Evolutionary conservation across 1,140 invertebrate species (phyloP).

Genomic region (Drosophila burlai): DNA sequence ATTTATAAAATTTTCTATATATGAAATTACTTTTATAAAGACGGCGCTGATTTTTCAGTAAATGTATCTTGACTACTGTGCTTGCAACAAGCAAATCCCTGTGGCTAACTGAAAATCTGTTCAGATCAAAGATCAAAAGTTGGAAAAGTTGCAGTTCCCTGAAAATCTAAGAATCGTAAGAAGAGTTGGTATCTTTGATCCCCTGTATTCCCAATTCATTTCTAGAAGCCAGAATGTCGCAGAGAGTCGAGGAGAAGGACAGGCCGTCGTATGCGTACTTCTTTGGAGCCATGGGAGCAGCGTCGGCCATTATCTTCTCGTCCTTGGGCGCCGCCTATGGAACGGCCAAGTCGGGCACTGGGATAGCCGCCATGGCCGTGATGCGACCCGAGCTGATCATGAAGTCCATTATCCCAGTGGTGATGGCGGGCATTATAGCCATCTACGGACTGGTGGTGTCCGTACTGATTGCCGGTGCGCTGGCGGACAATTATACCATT

Average conservation of each 20-base stretch:
- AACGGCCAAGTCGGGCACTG: conserved; percentile 70
- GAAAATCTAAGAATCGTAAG: background rate
- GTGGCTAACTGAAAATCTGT: background rate
- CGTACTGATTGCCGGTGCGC: conserved; percentile 93
- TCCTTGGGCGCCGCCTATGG: conserved; percentile 65
- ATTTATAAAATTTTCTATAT: background rate
- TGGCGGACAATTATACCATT: conserved; percentile 86
- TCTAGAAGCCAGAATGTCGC: conserved; percentile 12
- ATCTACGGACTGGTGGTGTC: conserved; percentile 98
- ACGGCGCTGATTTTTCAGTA: background rate
- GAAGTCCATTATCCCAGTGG: conserved; percentile 77
- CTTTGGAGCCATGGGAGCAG: conserved; percentile 99
- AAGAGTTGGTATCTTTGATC: background rate
- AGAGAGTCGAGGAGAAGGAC: background rate
- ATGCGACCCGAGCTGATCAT: conserved; percentile 75
- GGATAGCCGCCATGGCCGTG: conserved; percentile 71
- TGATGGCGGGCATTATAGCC: conserved; percentile 77
- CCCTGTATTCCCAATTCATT: background rate
- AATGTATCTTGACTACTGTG: background rate
- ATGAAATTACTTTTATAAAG: background rate
- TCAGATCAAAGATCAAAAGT: background rate
- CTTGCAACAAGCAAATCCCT: background rate
- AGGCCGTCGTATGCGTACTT: conserved; percentile 89
- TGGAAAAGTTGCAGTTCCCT: too few species aligned
- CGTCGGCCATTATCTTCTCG: conserved; percentile 97